Conservation (phyloP, 1,140 invertebrate species). For the Drosophila nikananu region DNA sequence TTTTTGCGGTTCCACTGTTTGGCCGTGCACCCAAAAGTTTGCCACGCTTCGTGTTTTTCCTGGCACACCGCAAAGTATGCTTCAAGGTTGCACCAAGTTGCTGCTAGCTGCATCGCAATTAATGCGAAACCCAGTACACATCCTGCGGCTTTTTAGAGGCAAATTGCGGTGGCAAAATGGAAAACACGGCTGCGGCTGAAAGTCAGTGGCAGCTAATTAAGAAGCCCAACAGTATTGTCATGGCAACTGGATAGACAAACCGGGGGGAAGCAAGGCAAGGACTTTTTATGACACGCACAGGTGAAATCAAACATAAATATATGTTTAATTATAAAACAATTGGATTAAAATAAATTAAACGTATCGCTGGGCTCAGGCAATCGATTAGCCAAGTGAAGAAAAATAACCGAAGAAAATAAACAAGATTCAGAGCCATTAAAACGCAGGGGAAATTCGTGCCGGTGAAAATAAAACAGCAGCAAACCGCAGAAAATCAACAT, state of each 20-base stretch:
- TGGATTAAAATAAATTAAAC: slow-evolving; percentile 84
- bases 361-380: slow-evolving; percentile 76
- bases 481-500: slow-evolving; percentile 49
- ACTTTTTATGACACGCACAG: slow-evolving; percentile 36
- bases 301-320: slow-evolving; percentile 71
- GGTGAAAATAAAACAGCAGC: slow-evolving; percentile 64
- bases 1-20: background rate
- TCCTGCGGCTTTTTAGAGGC: slow-evolving; percentile 11
- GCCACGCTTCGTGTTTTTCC: background rate
- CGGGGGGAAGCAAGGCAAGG: background rate
- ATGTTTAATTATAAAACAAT: slow-evolving; percentile 80
- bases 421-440: slow-evolving; percentile 49
- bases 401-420: slow-evolving; percentile 42
- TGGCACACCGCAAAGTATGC: slow-evolving; percentile 58
- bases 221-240: slow-evolving; percentile 5
- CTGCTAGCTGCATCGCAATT: background rate
- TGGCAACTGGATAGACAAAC: slow-evolving; percentile 31
- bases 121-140: slow-evolving; percentile 1
- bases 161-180: background rate
- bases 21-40: background rate
- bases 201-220: slow-evolving; percentile 42
- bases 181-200: slow-evolving; percentile 12
- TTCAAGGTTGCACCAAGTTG: background rate
- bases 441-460: slow-evolving; percentile 66
- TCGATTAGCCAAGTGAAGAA: slow-evolving; percentile 58